phyloP scores from a whole-genome alignment of 2,888 invertebrate genomes.

The Rutpela maculata region DNA sequence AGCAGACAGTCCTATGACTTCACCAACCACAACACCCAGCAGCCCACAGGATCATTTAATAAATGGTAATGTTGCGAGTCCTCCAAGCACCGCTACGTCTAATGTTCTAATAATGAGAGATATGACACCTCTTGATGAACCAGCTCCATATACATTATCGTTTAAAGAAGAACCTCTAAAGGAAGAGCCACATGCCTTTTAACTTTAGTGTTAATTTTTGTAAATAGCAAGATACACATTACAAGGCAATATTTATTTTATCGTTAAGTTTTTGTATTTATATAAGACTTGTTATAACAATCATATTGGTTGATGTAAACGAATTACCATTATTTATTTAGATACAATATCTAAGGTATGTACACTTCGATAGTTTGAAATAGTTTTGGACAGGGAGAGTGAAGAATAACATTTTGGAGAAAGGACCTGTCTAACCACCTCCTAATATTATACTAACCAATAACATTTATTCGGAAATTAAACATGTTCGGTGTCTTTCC shows the following conservation, averaged over 20 bases:
- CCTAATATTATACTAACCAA: too few species aligned
- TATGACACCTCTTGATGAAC: slow-evolving; percentile 71
- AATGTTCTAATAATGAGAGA: slow-evolving; percentile 75
- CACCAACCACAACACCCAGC: slow-evolving; percentile 72
- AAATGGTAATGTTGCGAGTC: slow-evolving; percentile 71
- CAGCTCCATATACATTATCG: slow-evolving; percentile 67
- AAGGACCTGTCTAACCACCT: too few species aligned
- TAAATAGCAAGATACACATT: slow-evolving; percentile 17
- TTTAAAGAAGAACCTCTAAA: slow-evolving; percentile 77
- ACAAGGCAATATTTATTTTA: slow-evolving; percentile 32
- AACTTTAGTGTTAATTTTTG: slow-evolving; percentile 26
- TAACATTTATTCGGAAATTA: too few species aligned
- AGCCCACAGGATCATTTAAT: slow-evolving; percentile 72
- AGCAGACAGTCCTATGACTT: slow-evolving; percentile 76
- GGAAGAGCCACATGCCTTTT: slow-evolving; percentile 74
- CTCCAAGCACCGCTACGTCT: slow-evolving; percentile 66
- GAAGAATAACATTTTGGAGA: too few species aligned
- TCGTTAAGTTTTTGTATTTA: slow-evolving; percentile 36
- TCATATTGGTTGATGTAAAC: slow-evolving; percentile 49
- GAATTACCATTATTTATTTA: slow-evolving; percentile 34
- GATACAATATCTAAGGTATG: slow-evolving; percentile 24
- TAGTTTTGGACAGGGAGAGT: too few species aligned
- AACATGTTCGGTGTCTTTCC: too few species aligned
- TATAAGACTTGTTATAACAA: slow-evolving; percentile 36
- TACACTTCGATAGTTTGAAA: background rate